Percentiles rank a stretch among this genome's conserved stretches.
Evolutionary conservation across 2,888 invertebrate species (phyloP).

Genomic region (Icerya purchasi): DNA sequence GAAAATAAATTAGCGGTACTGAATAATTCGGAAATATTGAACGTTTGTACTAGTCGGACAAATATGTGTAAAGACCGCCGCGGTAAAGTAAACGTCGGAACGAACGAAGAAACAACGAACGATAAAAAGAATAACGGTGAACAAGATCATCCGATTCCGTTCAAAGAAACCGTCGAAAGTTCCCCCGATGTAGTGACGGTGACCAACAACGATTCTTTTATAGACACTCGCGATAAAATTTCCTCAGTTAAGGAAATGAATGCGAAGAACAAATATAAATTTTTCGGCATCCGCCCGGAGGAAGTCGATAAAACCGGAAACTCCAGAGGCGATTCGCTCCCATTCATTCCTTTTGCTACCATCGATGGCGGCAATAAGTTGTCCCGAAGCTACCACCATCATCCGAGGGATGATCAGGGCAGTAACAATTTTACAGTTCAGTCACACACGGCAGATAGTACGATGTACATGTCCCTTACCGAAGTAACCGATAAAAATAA

Average conservation of each 20-base stretch:
- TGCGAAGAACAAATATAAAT: slow-evolving; percentile 6
- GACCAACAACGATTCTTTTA: background rate
- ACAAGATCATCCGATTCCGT: background rate
- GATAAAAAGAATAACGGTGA: background rate
- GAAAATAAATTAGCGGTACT: slow-evolving; percentile 11
- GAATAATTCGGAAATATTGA: slow-evolving; percentile 8
- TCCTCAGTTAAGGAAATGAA: background rate
- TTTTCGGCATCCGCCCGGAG: slow-evolving; percentile 5
- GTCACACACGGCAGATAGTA: background rate
- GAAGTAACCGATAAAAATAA: background rate
- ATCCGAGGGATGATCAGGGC: too few relatives aligned
- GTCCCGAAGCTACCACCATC: background rate
- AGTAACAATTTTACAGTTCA: too few relatives aligned
- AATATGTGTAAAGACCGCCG: background rate
- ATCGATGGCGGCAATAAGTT: background rate
- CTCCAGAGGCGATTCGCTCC: background rate
- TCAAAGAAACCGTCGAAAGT: background rate
- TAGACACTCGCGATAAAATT: too few relatives aligned
- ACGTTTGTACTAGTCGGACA: background rate
- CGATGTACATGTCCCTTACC: background rate
- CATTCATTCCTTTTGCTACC: background rate
- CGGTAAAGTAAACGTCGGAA: background rate
- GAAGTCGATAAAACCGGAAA: background rate
- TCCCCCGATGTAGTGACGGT: background rate
- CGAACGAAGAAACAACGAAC: background rate